Base-by-base conservation (phyloP, 2,888 invertebrate species). In the Nematopogon swammerdamellus region DNA sequence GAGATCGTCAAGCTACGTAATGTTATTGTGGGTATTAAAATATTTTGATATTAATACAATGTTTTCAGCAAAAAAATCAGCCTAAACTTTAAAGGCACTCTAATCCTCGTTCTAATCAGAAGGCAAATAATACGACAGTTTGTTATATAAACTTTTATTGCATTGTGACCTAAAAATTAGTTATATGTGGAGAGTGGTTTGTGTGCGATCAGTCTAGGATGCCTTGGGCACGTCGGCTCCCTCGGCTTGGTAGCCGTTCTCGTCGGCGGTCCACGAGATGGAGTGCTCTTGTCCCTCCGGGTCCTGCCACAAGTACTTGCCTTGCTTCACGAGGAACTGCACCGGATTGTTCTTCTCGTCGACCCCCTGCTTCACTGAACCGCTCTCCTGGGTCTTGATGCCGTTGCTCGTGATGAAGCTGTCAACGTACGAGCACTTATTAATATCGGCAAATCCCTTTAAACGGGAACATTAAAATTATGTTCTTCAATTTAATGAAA, bases 231-330 rank as follows among this genome's bases (percentile, higher is more conserved):
- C 64, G 14, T 36, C 36, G 8, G 8, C 36, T 4, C 36, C 36
- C 46, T 81, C 77, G 1, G 85, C 80, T 54, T 80, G 82, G 80
- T 71, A 88, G 53, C 87, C 87, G 55, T 65, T 81, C 65, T 86
- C 85, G 56, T 87, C 86, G 46, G 85, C 85, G 52, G 60, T 63
- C 69, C 85, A 86, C 47, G 61, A 75, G 55, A 85, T 54, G 20
- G 63, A 60, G 55, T 82, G 79, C 2, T 67, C 64, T 11, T 74
- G 73, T 53, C 86, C 86, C 1, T 85, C 82, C 0, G 70, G 64
- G 50, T 81, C 46, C 45, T 42, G 46, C 70, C 2, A 70, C 66
- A 70, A 85, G 87, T 1, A 76, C 66, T 85, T 2, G 72, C 66
- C 14, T 87, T 87, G 52, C 83, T 82, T 19, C 85, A 81, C 0